phyloP scores from a whole-genome alignment of 1,140 invertebrate species.

The Copidosoma floridanum region DNA sequence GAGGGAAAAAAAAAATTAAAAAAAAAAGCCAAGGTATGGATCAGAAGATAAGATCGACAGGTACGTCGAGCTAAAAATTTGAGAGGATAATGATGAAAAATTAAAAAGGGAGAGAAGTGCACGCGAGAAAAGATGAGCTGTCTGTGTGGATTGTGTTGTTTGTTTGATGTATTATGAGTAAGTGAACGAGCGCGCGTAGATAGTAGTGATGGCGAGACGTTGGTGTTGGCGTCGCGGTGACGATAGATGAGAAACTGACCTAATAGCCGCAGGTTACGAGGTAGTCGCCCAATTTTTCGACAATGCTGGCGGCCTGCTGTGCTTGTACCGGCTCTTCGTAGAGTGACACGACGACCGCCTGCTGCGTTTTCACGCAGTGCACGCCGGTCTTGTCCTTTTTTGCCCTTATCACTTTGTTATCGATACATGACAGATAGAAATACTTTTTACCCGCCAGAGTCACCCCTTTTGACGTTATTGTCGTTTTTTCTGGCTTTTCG shows the following conservation, averaged over 20 bases:
- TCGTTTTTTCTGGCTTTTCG: slow-evolving; percentile 80
- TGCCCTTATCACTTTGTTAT: slow-evolving; percentile 85
- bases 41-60: no score
- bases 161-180: no score
- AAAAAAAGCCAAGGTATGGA: no score
- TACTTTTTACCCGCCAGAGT: slow-evolving; percentile 86
- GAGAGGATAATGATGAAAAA: neutral
- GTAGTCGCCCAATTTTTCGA: slow-evolving; percentile 94
- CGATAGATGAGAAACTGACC: slow-evolving; percentile 51
- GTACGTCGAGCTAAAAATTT: no score
- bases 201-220: no score
- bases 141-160: no score
- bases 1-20: no score
- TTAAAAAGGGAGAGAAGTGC: neutral
- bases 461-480: slow-evolving; percentile 80
- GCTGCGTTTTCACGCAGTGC: slow-evolving; percentile 91
- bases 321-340: slow-evolving; percentile 93
- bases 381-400: slow-evolving; percentile 88
- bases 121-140: no score
- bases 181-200: neutral
- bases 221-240: neutral
- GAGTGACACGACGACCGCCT: slow-evolving; percentile 88
- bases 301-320: slow-evolving; percentile 89
- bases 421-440: slow-evolving; percentile 89
- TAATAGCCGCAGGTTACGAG: slow-evolving; percentile 92